Percentiles rank a stretch among this genome's conserved stretches.
Evolutionary conservation across 1,140 invertebrate species (phyloP).

Genomic region (Drosophila navojoa): DNA sequence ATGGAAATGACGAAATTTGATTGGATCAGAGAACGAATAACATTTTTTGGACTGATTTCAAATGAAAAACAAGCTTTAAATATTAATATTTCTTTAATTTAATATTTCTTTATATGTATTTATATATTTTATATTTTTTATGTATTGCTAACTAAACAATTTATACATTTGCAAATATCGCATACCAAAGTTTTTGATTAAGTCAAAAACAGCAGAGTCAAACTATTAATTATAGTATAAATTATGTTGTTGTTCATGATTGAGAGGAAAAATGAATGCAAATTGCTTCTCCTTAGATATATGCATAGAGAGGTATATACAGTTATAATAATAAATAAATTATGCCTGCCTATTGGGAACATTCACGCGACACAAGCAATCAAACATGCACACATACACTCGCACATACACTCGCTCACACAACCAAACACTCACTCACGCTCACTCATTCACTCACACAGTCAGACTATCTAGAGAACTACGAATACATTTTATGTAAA

Average conservation of each 20-base stretch:
- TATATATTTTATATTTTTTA: constrained; percentile 28
- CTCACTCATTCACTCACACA: constrained; percentile 25
- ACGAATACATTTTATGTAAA: constrained; percentile 80
- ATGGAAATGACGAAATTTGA: constrained; percentile 59
- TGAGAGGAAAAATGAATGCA: too few relatives aligned
- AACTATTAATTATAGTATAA: constrained; percentile 33
- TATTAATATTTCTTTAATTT: constrained; percentile 5
- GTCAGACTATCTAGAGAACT: constrained; percentile 50
- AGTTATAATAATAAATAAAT: constrained; percentile 78
- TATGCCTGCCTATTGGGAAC: constrained; percentile 61
- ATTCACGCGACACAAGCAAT: constrained; percentile 49
- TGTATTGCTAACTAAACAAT: constrained; percentile 51
- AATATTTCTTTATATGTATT: constrained; percentile 10
- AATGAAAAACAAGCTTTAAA: too few relatives aligned
- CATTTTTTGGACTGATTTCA: too few relatives aligned
- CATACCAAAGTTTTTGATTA: constrained; percentile 77
- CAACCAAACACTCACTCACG: constrained; percentile 2
- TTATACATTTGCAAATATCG: constrained; percentile 76
- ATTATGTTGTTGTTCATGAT: constrained; percentile 34
- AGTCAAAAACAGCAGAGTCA: constrained; percentile 62
- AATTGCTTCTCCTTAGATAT: too few relatives aligned
- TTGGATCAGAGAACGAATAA: not conserved
- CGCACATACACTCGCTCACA: constrained; percentile 2
- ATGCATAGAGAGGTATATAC: constrained; percentile 48
- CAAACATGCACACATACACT: constrained; percentile 9